These are phyloP conservation scores for Oreochromis aureus DNA, from an alignment of 2,113 vertebrate species.

Conservation along the genomic window DNA sequence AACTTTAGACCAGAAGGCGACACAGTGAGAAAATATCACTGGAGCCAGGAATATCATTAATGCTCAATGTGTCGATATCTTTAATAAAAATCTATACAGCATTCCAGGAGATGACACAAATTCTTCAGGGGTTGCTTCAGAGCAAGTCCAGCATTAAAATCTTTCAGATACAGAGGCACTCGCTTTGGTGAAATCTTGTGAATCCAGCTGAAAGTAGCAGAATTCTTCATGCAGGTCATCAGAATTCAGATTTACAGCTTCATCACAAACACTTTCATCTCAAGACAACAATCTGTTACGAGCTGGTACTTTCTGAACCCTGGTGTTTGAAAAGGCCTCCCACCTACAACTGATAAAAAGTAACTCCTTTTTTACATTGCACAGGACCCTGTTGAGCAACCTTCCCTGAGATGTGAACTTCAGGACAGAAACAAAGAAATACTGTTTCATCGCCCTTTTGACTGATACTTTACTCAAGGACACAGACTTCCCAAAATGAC, in stretches of 20 bases:
- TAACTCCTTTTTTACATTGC: rapidly evolving
- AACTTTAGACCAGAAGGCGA: neutral
- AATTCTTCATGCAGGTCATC: neutral
- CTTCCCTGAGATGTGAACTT: neutral
- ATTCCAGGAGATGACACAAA: neutral
- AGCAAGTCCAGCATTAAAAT: rapidly evolving
- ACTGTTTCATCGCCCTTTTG: rapidly evolving
- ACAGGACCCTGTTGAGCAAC: rapidly evolving
- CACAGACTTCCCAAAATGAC: neutral
- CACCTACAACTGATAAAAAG: neutral
- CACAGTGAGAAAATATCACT: rapidly evolving
- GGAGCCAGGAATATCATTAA: rapidly evolving
- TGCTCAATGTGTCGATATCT: neutral
- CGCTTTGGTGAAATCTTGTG: neutral
- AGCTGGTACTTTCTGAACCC: neutral
- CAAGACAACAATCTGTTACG: neutral
- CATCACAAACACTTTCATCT: rapidly evolving
- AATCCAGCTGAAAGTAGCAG: neutral
- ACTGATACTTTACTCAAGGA: neutral
- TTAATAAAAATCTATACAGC: neutral
- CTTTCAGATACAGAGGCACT: rapidly evolving
- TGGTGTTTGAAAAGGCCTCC: neutral
- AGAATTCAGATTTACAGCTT: neutral
- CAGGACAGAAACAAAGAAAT: neutral
- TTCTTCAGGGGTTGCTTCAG: neutral